phyloP scores from a whole-genome alignment of 2,888 invertebrate genomes.

The Morpho achilles region DNA sequence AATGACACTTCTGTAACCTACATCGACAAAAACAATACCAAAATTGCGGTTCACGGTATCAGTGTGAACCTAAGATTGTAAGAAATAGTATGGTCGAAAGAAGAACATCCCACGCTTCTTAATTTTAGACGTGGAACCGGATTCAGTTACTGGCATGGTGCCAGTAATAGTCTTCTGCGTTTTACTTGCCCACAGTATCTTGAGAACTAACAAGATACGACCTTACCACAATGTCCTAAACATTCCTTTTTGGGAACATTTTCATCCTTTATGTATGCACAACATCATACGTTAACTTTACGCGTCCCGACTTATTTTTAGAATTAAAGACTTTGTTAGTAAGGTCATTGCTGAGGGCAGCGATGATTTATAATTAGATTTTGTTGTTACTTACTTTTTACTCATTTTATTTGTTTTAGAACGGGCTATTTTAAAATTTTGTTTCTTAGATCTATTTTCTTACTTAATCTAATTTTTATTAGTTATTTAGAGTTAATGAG shows the following conservation, averaged over 20 bases:
- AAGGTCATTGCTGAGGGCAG: slow-evolving; percentile 9
- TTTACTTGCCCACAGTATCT: slow-evolving; percentile 3
- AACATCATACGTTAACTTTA: slow-evolving; percentile 20
- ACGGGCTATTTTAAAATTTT: background rate
- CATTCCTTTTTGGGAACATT: slow-evolving; percentile 41
- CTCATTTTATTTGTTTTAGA: background rate
- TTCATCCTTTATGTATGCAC: slow-evolving; percentile 17
- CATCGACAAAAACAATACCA: too few species aligned
- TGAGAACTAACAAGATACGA: slow-evolving; percentile 44
- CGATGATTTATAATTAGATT: background rate
- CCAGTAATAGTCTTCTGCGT: slow-evolving; percentile 36
- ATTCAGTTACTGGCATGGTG: slow-evolving; percentile 48
- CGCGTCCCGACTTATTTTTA: slow-evolving; percentile 10
- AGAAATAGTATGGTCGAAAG: slow-evolving; percentile 23
- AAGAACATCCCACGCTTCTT: slow-evolving; percentile 40
- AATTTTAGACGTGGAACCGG: slow-evolving; percentile 46
- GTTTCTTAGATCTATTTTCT: background rate
- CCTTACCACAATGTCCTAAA: slow-evolving; percentile 38
- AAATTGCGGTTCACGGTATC: background rate
- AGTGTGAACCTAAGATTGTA: slow-evolving; percentile 28
- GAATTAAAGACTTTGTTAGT: slow-evolving; percentile 13
- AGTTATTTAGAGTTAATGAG: too few species aligned
- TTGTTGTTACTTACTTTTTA: background rate
- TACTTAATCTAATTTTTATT: background rate
- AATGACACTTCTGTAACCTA: too few species aligned